phyloP scores from a whole-genome alignment of 2,888 invertebrate genomes.

The Dicyrtomina minuta region DNA sequence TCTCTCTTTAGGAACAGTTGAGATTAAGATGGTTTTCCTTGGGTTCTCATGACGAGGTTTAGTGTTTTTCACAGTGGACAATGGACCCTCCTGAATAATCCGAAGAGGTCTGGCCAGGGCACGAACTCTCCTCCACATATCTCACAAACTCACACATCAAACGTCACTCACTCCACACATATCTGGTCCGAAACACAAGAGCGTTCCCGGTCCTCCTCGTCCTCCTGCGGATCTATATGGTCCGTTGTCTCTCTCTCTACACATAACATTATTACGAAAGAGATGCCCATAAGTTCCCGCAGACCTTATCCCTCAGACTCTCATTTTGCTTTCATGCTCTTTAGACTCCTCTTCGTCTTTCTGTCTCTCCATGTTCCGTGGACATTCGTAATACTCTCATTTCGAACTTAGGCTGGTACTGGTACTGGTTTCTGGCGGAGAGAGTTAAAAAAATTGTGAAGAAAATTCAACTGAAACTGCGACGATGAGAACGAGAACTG shows the following conservation, averaged over 20 bases:
- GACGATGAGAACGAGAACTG: too few relatives aligned
- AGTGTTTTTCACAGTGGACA: slow-evolving; percentile 48
- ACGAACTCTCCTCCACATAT: slow-evolving; percentile 49
- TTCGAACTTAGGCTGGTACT: too few relatives aligned
- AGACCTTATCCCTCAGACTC: too few relatives aligned
- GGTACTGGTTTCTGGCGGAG: too few relatives aligned
- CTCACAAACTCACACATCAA: slow-evolving; percentile 33
- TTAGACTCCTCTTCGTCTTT: too few relatives aligned
- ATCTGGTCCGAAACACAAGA: background rate
- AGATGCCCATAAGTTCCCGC: too few relatives aligned
- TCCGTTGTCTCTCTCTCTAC: background rate
- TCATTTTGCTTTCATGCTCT: too few relatives aligned
- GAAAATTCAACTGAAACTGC: too few relatives aligned
- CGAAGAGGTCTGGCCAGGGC: slow-evolving; percentile 50
- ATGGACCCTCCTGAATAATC: slow-evolving; percentile 51
- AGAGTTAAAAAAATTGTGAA: too few relatives aligned
- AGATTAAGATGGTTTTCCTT: slow-evolving; percentile 45
- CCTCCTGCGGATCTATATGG: background rate
- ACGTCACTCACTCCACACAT: slow-evolving; percentile 19
- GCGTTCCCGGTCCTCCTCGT: background rate
- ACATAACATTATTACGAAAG: background rate
- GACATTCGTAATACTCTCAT: too few relatives aligned
- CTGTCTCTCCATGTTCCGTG: too few relatives aligned
- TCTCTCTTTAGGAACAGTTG: slow-evolving; percentile 21
- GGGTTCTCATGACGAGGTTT: slow-evolving; percentile 43